These are phyloP conservation scores for Channallabes apus DNA, from an alignment of 2,797 vertebrate genomes.

Conservation along the genomic window DNA sequence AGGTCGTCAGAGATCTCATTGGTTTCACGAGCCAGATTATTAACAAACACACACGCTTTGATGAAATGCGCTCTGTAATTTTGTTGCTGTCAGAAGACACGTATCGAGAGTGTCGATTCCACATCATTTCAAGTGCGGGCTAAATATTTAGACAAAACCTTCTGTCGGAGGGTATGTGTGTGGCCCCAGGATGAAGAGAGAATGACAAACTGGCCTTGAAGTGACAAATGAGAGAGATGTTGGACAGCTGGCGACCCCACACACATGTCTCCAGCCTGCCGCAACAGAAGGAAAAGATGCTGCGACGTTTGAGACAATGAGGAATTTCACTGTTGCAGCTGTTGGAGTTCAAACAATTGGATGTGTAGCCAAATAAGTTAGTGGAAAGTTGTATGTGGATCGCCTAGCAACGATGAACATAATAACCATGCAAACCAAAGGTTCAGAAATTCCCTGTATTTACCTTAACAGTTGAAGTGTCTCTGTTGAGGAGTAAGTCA, in stretches of 20 bases:
- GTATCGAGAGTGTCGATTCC: slow-evolving; percentile 49
- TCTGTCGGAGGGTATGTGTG: slow-evolving; percentile 48
- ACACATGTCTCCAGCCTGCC: slow-evolving; percentile 36
- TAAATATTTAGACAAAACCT: slow-evolving; percentile 58
- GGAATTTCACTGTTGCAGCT: slow-evolving; percentile 4
- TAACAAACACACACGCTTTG: slow-evolving; percentile 32
- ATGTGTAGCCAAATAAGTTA: slow-evolving; percentile 5
- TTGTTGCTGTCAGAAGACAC: slow-evolving; percentile 40
- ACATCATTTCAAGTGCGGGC: slow-evolving; percentile 48
- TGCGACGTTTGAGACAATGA: slow-evolving; percentile 18
- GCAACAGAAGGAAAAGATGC: slow-evolving; percentile 42
- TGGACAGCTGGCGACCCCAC: slow-evolving; percentile 54
- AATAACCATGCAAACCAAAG: slow-evolving; percentile 10
- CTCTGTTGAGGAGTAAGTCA: neutral
- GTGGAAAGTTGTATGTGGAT: slow-evolving; percentile 2
- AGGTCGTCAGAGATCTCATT: neutral
- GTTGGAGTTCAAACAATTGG: slow-evolving; percentile 8
- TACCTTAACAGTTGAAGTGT: neutral
- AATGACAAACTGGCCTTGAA: slow-evolving; percentile 45
- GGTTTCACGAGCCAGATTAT: slow-evolving; percentile 2
- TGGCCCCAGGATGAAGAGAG: slow-evolving; percentile 40
- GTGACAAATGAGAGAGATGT: slow-evolving; percentile 50
- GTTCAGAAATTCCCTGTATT: neutral
- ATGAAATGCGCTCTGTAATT: slow-evolving; percentile 33
- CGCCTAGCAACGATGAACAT: slow-evolving; percentile 33